phyloP scores from a whole-genome alignment of 2,113 vertebrate species.

The Melanocharis versteri region DNA sequence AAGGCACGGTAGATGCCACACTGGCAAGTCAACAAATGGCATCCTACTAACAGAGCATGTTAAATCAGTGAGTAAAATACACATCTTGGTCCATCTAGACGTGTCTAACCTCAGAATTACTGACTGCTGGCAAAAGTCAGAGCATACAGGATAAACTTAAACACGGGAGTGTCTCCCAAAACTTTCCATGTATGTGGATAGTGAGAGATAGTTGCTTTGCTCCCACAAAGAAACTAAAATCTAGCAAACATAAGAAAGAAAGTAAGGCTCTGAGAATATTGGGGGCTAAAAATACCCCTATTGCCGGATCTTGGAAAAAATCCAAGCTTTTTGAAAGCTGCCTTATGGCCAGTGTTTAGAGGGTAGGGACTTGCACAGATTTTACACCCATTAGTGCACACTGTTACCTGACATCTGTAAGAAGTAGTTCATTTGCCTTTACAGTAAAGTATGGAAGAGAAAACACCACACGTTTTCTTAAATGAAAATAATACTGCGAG shows the following conservation, averaged over 20 bases:
- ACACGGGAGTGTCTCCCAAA: neutral
- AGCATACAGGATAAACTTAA: neutral
- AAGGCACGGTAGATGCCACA: rapidly evolving
- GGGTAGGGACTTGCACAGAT: neutral
- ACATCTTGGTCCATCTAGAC: neutral
- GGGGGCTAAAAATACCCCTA: too few relatives aligned
- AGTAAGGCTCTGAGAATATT: neutral
- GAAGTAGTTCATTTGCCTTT: neutral
- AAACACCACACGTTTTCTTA: neutral
- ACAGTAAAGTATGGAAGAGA: neutral
- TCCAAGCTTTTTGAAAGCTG: neutral
- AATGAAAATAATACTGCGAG: neutral
- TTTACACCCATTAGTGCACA: neutral
- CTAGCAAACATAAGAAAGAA: neutral
- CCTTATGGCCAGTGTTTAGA: neutral
- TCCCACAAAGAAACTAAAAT: neutral
- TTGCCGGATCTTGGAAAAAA: neutral
- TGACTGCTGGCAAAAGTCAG: neutral
- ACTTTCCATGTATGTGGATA: neutral
- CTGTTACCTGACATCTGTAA: neutral
- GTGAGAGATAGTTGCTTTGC: neutral
- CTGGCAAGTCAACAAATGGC: neutral
- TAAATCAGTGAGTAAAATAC: neutral
- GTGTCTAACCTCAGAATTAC: neutral
- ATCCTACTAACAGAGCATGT: neutral